Evolutionary conservation across 2,888 invertebrate species (phyloP).

Genomic region (Melieria omissa): DNA sequence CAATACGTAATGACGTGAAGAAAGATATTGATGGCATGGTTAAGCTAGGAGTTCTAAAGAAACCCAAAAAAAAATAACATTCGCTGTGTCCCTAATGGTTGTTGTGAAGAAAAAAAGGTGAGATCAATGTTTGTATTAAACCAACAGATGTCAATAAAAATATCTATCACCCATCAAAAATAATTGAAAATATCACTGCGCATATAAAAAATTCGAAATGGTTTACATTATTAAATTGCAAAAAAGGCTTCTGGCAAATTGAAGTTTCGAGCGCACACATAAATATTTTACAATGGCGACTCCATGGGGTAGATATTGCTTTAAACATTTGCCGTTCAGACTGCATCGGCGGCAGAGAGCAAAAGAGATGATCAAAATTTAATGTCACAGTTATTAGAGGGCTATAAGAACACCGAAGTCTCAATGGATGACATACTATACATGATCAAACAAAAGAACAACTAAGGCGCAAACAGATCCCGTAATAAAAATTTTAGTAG

Average conservation of each 20-base stretch:
- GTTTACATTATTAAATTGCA: conserved; percentile 41
- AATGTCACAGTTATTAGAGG: conserved; percentile 42
- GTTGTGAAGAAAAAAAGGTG: conserved; percentile 38
- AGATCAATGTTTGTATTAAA: conserved; percentile 35
- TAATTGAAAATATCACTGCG: conserved; percentile 39
- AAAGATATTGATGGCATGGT: conserved; percentile 39
- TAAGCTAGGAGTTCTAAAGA: conserved; percentile 31
- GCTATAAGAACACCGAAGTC: conserved; percentile 42
- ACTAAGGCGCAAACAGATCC: conserved; percentile 40
- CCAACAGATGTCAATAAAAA: conserved; percentile 42
- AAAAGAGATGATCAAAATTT: conserved; percentile 47
- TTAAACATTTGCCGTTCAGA: conserved; percentile 40
- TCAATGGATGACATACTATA: conserved; percentile 51
- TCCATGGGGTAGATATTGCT: conserved; percentile 46
- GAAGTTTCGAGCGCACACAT: conserved; percentile 43
- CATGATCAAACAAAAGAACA: too few relatives aligned
- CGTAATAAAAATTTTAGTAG: conserved; percentile 40
- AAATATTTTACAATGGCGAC: conserved; percentile 44
- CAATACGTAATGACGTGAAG: conserved; percentile 36
- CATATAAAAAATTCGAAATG: conserved; percentile 40
- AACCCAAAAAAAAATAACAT: conserved; percentile 32
- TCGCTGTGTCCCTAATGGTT: conserved; percentile 42
- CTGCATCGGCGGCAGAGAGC: conserved; percentile 49
- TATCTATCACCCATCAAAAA: conserved; percentile 40
- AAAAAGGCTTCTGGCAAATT: conserved; percentile 46